Evolutionary conservation across 2,113 vertebrate genomes (phyloP), one percentile per base, ranked within the genome.

Genomic region (Dasyornis broadbenti): DNA sequence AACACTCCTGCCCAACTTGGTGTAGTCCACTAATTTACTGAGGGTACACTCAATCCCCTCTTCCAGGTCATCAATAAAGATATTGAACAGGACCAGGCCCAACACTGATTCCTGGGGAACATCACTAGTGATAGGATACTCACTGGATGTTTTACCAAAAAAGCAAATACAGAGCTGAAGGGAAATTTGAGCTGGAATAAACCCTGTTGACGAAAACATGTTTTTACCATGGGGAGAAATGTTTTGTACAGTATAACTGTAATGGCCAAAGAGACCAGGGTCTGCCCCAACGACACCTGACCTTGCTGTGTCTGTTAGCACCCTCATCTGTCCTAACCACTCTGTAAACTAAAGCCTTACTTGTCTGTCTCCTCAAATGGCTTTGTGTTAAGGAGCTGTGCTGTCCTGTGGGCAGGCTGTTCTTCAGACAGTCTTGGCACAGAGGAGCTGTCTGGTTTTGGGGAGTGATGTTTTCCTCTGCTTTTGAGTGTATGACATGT

Each of bases 381-480:
- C 76, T 80, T 63, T 2, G 2, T 30, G 47, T 47, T 76, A 73
- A 90, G 70, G 71, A 83, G 49, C 50, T 52, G 82, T 52, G 68
- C 79, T 60, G 47, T 81, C 68, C 42, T 89, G 44, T 50, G 21
- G 69, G 47, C 77, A 90, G 35, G 65, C 88, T 95, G 77, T 54
- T 5, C 89, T 92, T 93, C 72, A 92, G 69, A 39, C 56, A 68
- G 68, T 89, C 69, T 64, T 95, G 90, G 90, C 88, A 68, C 66
- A 70, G 75, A 80, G 53, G 7, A 86, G 19, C 79, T 89, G 66
- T 71, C 92, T 85, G 57, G 19, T 95, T 73, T 89, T 3, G 1
- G 63, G 52, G 26, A 95, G 33, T 70, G 89, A 91, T 93, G 89
- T 80, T 96, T 94, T 92, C 95, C 86, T 95, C 80, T 79, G 89